Conservation (phyloP, 2,888 invertebrate species). For the Melinaea marsaeus region DNA sequence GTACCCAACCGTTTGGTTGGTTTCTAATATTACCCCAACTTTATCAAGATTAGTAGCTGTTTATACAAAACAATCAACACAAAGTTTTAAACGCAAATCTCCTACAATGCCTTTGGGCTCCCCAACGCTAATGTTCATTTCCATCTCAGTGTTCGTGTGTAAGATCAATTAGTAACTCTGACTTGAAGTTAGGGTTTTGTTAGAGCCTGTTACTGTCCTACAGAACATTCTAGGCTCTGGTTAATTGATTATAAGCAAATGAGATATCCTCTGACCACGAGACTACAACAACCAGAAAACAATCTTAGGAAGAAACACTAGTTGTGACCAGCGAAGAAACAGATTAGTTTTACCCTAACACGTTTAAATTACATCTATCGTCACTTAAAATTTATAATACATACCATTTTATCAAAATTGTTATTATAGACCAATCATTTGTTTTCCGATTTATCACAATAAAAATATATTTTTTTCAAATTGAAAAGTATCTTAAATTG, state of each 20-base stretch:
- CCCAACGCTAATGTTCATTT: constrained; percentile 14
- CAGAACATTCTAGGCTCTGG: constrained; percentile 5
- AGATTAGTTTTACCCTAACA: too few relatives aligned
- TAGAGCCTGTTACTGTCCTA: constrained; percentile 4
- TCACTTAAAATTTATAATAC: too few relatives aligned
- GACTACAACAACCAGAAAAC: too few relatives aligned
- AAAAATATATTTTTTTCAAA: too few relatives aligned
- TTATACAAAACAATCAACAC: neutral
- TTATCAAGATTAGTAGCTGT: neutral
- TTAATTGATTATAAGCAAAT: constrained; percentile 10
- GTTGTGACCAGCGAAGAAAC: too few relatives aligned
- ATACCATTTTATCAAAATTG: too few relatives aligned
- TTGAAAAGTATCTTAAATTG: too few relatives aligned
- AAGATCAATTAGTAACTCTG: constrained; percentile 47
- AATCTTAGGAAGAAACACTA: too few relatives aligned
- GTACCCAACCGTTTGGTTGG: too few relatives aligned
- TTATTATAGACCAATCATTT: too few relatives aligned
- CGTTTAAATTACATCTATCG: too few relatives aligned
- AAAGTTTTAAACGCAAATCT: constrained; percentile 1
- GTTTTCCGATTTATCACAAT: too few relatives aligned
- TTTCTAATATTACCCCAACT: neutral
- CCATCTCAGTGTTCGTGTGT: constrained; percentile 35
- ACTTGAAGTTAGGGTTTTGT: constrained; percentile 26
- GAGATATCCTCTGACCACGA: neutral
- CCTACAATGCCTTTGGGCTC: constrained; percentile 1